These are phyloP conservation scores for Huso huso DNA, from an alignment of 2,797 vertebrate genomes.

Conservation along the genomic window DNA sequence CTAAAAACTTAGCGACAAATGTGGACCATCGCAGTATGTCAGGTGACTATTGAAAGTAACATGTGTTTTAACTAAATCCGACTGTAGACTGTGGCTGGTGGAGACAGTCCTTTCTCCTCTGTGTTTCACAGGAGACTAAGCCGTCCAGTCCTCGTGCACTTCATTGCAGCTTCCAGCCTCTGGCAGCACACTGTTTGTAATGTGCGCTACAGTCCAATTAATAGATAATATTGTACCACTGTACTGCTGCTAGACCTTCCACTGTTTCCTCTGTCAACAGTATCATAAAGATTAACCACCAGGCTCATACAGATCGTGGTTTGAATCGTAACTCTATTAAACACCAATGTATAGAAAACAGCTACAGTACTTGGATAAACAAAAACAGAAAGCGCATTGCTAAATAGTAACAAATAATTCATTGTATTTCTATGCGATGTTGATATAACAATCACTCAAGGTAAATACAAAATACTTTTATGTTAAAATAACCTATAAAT, in stretches of 20 bases:
- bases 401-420: too few species aligned
- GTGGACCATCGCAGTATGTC: background rate
- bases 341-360: too few species aligned
- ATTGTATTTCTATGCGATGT: too few species aligned
- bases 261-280: background rate
- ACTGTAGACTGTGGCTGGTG: background rate
- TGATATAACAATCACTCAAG: too few species aligned
- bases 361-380: too few species aligned
- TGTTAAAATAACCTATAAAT: too few species aligned
- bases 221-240: background rate
- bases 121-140: background rate
- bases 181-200: slow-evolving; percentile 1
- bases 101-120: background rate
- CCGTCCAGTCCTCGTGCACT: background rate
- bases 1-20: background rate
- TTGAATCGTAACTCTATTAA: slow-evolving; percentile 5
- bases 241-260: background rate
- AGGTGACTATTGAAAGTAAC: background rate
- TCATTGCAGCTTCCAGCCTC: background rate
- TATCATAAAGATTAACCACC: slow-evolving; percentile 2
- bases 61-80: background rate
- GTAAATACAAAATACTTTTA: too few species aligned
- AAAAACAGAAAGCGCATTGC: too few species aligned
- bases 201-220: slow-evolving; percentile 6
- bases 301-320: slow-evolving; percentile 17